phyloP scores from a whole-genome alignment of 2,797 vertebrate species.

The Thripadectes ignobilis region DNA sequence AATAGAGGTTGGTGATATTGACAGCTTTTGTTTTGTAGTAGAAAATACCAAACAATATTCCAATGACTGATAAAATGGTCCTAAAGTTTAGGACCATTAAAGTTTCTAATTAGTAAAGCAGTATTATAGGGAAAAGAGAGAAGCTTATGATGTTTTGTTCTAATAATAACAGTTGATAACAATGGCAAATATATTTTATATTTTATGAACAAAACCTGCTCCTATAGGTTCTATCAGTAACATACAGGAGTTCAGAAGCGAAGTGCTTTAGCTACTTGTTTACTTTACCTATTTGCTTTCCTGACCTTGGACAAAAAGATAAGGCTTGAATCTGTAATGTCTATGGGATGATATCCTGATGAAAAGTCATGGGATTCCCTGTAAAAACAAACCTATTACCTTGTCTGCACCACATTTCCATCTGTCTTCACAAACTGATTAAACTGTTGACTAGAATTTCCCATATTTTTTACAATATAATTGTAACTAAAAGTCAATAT shows the following conservation, averaged over 20 bases:
- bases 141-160: not conserved
- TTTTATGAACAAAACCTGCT: not conserved
- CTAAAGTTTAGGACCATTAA: not conserved
- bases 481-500: not conserved
- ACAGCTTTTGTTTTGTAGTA: not conserved
- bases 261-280: not conserved
- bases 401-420: not conserved
- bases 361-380: not conserved
- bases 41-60: not conserved
- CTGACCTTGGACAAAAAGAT: not conserved
- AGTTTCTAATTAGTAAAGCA: not conserved
- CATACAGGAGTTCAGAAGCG: not conserved
- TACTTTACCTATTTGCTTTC: not conserved
- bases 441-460: not conserved
- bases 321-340: not conserved
- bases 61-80: not conserved
- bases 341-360: not conserved
- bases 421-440: not conserved
- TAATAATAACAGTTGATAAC: not conserved
- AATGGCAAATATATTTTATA: not conserved
- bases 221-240: not conserved
- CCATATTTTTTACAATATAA: not conserved
- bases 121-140: not conserved
- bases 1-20: not conserved
- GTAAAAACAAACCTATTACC: not conserved